Evolutionary conservation across 1,140 invertebrate species (phyloP), one percentile per base, ranked within the genome.

Genomic region (Pseudachorutes palmiensis): DNA sequence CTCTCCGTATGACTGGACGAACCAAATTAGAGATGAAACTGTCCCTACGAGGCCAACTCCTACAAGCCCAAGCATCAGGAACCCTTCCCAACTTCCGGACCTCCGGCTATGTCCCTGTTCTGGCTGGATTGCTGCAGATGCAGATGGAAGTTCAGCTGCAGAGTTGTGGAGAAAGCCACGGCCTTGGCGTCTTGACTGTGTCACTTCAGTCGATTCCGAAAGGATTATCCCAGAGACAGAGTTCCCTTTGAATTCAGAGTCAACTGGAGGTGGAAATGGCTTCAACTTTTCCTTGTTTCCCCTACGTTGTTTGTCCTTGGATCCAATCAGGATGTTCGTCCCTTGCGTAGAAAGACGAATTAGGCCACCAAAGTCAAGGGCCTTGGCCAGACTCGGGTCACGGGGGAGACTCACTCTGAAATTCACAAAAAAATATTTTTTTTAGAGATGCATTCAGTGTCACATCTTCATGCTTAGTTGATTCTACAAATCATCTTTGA

Each of bases 351-450:
- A 31, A 19, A 74, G 28, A 3, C 72, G 68, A 48, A 70, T 70
- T 19, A 71, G 28, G 55, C 68, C 45, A 28, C 61, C 65, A 36
- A 74, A 74, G 62, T 74, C 72, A 33, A 74, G 33, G 5, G 72
- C 69, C 62, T 74, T 74, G 2, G 70, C 72, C 31, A 74, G 67
- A 41, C 68, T 71, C 22, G 68, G 71, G 55, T 73, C 72, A 30
- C 69, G 65, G 1, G 72, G 72, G 32, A 73, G 69, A 26, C 64
- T 63, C 32, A 71, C 72, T 59, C 72, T 71, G 45, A 45, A 45
- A 45, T 12, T 12, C 19, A 12, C 36, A 45, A 19, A 45, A 9
- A 45, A 9, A 12, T 45, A 19, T n/a, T n/a, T n/a, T n/a, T n/a
- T n/a, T n/a, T n/a, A n/a, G n/a, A n/a, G n/a, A n/a, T n/a, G n/a